Conservation (phyloP, 2,113 vertebrate genomes). For the Neodon shergylaensis region DNA sequence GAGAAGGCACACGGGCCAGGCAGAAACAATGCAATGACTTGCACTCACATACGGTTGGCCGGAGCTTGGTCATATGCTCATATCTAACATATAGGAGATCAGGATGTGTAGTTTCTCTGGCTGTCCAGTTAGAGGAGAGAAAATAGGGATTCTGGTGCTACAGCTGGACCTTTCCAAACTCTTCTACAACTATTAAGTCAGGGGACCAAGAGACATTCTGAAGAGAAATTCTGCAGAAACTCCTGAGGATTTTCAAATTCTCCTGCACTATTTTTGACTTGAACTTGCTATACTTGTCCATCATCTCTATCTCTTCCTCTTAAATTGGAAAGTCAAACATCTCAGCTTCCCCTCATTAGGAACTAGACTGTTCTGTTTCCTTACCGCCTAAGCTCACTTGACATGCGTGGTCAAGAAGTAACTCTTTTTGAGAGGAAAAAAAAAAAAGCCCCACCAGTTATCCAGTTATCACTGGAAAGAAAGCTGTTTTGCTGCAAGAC, state of each 20-base stretch:
- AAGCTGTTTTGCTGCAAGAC: neutral
- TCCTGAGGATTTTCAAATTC: neutral
- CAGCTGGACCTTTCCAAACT: neutral
- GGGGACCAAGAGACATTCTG: neutral
- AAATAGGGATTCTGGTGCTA: neutral
- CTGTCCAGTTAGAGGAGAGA: neutral
- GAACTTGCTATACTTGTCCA: conserved; percentile 19
- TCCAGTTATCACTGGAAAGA: neutral
- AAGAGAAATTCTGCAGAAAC: neutral
- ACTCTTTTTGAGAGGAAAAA: neutral
- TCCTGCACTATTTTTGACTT: neutral
- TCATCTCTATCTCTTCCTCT: neutral
- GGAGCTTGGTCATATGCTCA: neutral
- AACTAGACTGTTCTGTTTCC: neutral
- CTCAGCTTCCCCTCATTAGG: neutral
- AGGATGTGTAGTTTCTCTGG: neutral
- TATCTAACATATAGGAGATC: neutral
- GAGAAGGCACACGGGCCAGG: neutral
- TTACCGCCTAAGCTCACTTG: neutral
- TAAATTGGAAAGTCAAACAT: neutral
- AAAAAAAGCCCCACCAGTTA: neutral
- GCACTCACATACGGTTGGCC: neutral
- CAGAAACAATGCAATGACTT: neutral
- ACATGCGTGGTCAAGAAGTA: neutral
- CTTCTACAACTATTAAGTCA: neutral